These are phyloP conservation scores for Ophion ventricosus DNA, from an alignment of 2,888 invertebrate genomes.

Conservation along the genomic window DNA sequence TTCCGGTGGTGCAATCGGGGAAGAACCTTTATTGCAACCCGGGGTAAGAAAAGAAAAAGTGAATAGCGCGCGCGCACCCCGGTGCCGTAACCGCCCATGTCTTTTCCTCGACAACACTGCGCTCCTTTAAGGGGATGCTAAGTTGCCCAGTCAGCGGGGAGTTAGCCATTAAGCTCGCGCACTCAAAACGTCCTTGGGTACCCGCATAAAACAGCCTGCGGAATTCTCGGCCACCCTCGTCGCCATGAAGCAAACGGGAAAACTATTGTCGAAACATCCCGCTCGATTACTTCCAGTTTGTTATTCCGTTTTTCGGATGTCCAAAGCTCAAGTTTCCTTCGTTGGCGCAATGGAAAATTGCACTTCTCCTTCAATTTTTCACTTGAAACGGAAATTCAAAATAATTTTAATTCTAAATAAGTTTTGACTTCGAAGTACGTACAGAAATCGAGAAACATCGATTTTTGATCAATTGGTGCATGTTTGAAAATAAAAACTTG, in stretches of 20 bases:
- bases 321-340: too few relatives aligned
- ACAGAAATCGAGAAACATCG: too few relatives aligned
- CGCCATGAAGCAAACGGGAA: neutral
- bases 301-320: too few relatives aligned
- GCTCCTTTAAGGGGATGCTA: constrained; percentile 25
- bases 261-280: neutral
- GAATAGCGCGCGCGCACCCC: constrained; percentile 3
- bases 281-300: neutral
- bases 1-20: constrained; percentile 64
- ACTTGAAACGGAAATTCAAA: too few relatives aligned
- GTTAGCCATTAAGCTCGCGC: constrained; percentile 58
- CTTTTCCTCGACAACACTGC: constrained; percentile 34
- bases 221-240: constrained; percentile 6
- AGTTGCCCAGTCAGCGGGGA: constrained; percentile 62
- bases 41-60: constrained; percentile 54
- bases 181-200: constrained; percentile 54
- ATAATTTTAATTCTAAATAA: too few relatives aligned
- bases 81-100: constrained; percentile 50
- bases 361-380: neutral
- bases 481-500: too few relatives aligned
- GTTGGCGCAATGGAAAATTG: too few relatives aligned
- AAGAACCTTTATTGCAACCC: constrained; percentile 29
- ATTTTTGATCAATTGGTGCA: too few relatives aligned
- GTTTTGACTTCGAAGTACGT: too few relatives aligned
- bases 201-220: constrained; percentile 46